A percentile compares a stretch with the other conserved stretches of the same genome.
Evolutionary conservation across 2,888 invertebrate species (phyloP).

Genomic region (Carpatolechia fugitivella): DNA sequence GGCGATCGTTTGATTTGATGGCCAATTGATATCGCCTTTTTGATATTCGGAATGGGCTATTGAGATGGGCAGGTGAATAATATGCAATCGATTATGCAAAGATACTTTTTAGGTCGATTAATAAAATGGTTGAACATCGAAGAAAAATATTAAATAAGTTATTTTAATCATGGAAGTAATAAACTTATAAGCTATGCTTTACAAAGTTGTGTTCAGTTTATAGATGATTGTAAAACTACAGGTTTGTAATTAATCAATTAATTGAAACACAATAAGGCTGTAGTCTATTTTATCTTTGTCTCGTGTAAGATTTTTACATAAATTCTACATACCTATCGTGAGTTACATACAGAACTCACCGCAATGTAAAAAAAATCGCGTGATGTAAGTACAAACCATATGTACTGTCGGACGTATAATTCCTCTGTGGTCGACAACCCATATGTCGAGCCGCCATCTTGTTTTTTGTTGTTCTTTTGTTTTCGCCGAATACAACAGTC

Average conservation of each 20-base stretch:
- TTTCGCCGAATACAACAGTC: constrained; percentile 10
- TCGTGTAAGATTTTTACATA: too few species aligned
- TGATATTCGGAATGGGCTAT: background rate
- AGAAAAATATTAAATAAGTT: too few species aligned
- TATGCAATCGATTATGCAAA: background rate
- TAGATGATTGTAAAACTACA: too few species aligned
- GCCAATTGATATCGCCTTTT: background rate
- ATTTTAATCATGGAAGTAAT: too few species aligned
- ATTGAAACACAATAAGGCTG: too few species aligned
- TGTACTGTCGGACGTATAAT: constrained; percentile 25
- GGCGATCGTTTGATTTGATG: constrained; percentile 3
- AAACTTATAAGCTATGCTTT: too few species aligned
- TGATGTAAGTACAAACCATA: background rate
- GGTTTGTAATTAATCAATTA: too few species aligned
- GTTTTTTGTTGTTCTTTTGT: constrained; percentile 29
- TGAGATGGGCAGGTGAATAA: background rate
- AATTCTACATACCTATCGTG: background rate
- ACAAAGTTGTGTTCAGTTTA: too few species aligned
- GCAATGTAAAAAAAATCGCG: constrained; percentile 5
- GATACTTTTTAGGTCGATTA: background rate
- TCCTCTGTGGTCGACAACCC: constrained; percentile 33
- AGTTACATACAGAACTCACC: background rate
- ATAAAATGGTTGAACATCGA: background rate
- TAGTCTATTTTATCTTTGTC: too few species aligned
- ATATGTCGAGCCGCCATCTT: constrained; percentile 36